These are phyloP conservation scores for Drosophila mercatorum DNA, from an alignment of 2,888 invertebrate genomes.

Conservation along the genomic window DNA sequence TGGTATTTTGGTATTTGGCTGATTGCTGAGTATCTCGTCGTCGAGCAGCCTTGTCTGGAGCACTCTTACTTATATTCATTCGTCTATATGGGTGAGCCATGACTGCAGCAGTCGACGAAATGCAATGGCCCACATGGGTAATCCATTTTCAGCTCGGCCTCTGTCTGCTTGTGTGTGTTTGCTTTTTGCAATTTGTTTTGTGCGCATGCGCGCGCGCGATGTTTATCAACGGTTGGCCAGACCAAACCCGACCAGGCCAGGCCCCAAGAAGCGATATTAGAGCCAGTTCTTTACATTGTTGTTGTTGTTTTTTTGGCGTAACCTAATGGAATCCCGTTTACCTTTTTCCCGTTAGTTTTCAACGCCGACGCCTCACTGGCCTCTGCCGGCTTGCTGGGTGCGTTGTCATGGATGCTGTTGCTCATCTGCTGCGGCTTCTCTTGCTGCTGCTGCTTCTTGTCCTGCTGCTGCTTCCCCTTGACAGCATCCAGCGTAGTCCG, in stretches of 20 bases:
- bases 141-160: slow-evolving; percentile 63
- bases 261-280: slow-evolving; percentile 40
- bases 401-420: slow-evolving; percentile 50
- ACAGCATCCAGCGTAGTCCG: slow-evolving; percentile 63
- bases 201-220: slow-evolving; percentile 72
- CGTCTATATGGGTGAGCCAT: slow-evolving; percentile 61
- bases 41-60: neutral
- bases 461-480: slow-evolving; percentile 38
- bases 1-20: no score
- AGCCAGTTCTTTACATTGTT: slow-evolving; percentile 56
- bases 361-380: slow-evolving; percentile 70
- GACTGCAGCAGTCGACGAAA: slow-evolving; percentile 37
- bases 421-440: slow-evolving; percentile 24
- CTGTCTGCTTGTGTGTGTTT: slow-evolving; percentile 12
- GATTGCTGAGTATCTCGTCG: neutral
- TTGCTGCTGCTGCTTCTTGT: slow-evolving; percentile 14
- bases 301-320: slow-evolving; percentile 56
- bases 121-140: slow-evolving; percentile 69
- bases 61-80: slow-evolving; percentile 21
- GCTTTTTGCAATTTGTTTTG: slow-evolving; percentile 73
- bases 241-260: slow-evolving; percentile 28
- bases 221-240: slow-evolving; percentile 57
- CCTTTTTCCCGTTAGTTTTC: slow-evolving; percentile 84
- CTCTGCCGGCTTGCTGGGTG: slow-evolving; percentile 48
- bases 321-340: slow-evolving; percentile 83